Percentiles rank a stretch among this genome's conserved stretches.
Evolutionary conservation across 2,888 invertebrate genomes (phyloP).

Genomic region (Athalia rosae): DNA sequence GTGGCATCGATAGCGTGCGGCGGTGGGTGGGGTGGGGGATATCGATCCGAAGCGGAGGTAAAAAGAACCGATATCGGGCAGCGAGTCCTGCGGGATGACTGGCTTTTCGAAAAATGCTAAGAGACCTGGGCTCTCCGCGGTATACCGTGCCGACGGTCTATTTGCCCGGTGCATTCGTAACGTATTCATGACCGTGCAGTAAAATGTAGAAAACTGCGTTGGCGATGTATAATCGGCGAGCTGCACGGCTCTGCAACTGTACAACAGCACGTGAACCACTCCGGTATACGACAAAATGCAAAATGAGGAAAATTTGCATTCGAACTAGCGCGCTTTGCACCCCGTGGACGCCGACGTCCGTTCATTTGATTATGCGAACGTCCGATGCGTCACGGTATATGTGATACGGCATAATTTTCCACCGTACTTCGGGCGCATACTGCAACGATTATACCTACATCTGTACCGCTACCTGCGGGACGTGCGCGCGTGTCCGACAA

Average conservation of each 20-base stretch:
- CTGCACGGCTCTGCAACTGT: conserved; percentile 36
- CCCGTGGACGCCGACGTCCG: conserved; percentile 47
- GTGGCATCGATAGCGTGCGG: not conserved
- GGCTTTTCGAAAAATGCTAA: conserved; percentile 29
- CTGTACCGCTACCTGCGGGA: not conserved
- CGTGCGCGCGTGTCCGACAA: not conserved
- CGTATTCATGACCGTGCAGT: conserved; percentile 45
- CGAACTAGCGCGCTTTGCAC: conserved; percentile 62
- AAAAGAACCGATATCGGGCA: conserved; percentile 1
- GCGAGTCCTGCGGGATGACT: conserved; percentile 23
- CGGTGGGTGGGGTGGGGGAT: not conserved
- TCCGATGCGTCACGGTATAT: conserved; percentile 60
- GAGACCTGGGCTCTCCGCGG: conserved; percentile 2
- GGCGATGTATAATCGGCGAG: conserved; percentile 44
- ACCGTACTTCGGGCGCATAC: conserved; percentile 49
- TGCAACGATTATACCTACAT: conserved; percentile 15
- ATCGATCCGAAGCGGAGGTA: not conserved
- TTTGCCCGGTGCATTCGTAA: conserved; percentile 42
- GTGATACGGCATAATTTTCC: conserved; percentile 66
- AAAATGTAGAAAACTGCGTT: conserved; percentile 54
- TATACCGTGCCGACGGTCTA: conserved; percentile 7
- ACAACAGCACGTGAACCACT: conserved; percentile 40
- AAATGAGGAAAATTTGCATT: conserved; percentile 67
- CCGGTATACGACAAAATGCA: conserved; percentile 63
- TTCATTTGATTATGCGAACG: conserved; percentile 64